Conservation (phyloP, 1,140 invertebrate species). For the Drosophila serrata region DNA sequence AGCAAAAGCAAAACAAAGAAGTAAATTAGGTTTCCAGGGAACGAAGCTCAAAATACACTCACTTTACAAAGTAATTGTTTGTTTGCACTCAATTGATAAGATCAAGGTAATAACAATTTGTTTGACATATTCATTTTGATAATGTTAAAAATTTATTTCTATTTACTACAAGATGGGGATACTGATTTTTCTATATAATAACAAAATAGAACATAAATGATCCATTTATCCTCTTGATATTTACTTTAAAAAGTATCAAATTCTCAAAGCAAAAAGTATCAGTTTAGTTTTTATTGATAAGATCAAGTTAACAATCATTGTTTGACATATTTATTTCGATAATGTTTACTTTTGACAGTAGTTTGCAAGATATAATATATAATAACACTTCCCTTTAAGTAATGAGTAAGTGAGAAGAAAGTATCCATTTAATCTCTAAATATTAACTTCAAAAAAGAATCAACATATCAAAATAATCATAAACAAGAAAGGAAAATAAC, state of each 20-base stretch:
- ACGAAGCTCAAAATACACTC: constrained; percentile 20
- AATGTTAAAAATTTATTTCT: too few species aligned
- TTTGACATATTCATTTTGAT: not conserved
- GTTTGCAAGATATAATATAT: not conserved
- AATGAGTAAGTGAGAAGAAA: too few species aligned
- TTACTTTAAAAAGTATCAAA: too few species aligned
- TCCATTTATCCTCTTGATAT: too few species aligned
- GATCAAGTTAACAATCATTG: not conserved
- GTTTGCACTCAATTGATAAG: constrained; percentile 9
- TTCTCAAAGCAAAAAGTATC: too few species aligned
- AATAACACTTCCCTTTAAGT: not conserved
- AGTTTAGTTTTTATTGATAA: too few species aligned
- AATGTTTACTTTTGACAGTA: not conserved
- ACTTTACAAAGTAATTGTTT: constrained; percentile 19
- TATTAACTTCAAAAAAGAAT: not conserved
- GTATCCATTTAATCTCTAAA: not conserved
- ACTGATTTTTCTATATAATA: too few species aligned
- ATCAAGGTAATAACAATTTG: not conserved
- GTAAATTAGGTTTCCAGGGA: not conserved
- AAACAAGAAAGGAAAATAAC: too few species aligned
- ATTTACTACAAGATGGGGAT: too few species aligned
- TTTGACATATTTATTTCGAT: not conserved
- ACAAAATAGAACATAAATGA: too few species aligned
- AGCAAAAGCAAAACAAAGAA: constrained; percentile 48
- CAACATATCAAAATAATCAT: too few species aligned